A percentile compares a stretch with the other conserved stretches of the same genome.
phyloP scores from a whole-genome alignment of 2,888 invertebrate genomes.

The Cotesia congregata region DNA sequence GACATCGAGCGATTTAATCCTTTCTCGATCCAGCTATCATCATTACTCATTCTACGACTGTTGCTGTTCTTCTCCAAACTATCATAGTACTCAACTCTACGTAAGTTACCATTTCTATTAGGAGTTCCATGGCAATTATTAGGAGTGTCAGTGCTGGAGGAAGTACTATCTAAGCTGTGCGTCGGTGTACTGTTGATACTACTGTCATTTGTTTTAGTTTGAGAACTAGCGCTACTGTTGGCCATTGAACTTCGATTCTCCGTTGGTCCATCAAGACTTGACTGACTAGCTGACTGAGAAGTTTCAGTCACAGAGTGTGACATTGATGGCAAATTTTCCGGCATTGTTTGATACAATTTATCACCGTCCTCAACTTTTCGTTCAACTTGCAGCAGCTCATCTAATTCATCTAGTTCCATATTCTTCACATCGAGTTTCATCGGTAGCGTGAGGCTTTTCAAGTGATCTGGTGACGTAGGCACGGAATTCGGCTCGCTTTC shows the following conservation, averaged over 20 bases:
- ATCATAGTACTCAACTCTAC: constrained; percentile 67
- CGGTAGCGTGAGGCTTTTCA: constrained; percentile 75
- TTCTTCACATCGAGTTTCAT: constrained; percentile 78
- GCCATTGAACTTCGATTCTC: constrained; percentile 54
- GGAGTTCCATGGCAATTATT: constrained; percentile 62
- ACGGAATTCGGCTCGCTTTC: constrained; percentile 61
- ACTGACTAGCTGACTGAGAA: constrained; percentile 52
- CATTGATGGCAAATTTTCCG: constrained; percentile 75
- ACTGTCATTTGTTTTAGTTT: constrained; percentile 55
- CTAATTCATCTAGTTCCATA: constrained; percentile 80
- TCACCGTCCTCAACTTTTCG: constrained; percentile 76
- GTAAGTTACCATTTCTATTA: constrained; percentile 66
- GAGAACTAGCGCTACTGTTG: constrained; percentile 55
- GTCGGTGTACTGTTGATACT: constrained; percentile 66
- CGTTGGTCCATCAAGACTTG: constrained; percentile 55
- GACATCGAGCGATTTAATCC: constrained; percentile 74
- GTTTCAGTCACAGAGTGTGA: constrained; percentile 67
- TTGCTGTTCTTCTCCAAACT: constrained; percentile 66
- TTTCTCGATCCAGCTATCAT: constrained; percentile 72
- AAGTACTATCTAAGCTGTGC: constrained; percentile 65
- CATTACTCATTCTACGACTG: constrained; percentile 69
- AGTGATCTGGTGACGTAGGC: constrained; percentile 66
- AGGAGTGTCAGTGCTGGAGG: constrained; percentile 66
- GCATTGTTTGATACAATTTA: constrained; percentile 81
- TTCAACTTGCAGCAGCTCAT: constrained; percentile 80